Conservation (phyloP, 2,113 vertebrate species). For the Ursus arctos region DNA sequence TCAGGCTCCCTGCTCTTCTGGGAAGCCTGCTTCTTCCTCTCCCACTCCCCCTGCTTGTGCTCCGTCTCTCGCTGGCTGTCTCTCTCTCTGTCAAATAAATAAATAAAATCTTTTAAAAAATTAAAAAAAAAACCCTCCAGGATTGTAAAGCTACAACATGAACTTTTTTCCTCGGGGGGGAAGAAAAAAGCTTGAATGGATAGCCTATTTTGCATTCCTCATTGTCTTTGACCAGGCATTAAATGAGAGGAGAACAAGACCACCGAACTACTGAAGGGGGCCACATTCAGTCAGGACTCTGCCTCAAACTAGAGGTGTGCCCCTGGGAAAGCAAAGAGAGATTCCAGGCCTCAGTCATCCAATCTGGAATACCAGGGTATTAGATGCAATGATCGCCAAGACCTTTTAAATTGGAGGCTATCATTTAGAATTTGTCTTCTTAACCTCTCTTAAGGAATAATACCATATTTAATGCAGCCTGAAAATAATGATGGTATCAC, state of each 20-base stretch:
- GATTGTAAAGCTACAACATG: not conserved
- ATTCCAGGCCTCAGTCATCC: not conserved
- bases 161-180: not conserved
- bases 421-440: slow-evolving; percentile 11
- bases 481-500: not conserved
- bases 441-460: slow-evolving; percentile 8
- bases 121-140: not conserved
- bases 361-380: not conserved
- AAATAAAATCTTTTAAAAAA: too few relatives aligned
- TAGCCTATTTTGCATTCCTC: not conserved
- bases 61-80: too few relatives aligned
- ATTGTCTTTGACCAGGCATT: not conserved
- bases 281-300: not conserved
- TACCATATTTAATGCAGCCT: not conserved
- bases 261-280: not conserved
- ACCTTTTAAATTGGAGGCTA: not conserved
- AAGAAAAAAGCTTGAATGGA: not conserved
- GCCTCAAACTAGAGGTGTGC: not conserved
- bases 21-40: too few relatives aligned
- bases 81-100: too few relatives aligned
- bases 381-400: not conserved
- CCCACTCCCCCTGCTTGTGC: too few relatives aligned
- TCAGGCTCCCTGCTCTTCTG: too few relatives aligned
- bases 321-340: not conserved
- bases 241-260: not conserved